Base-by-base conservation (phyloP, 2,888 invertebrate species). In the Lycaena phlaeas region DNA sequence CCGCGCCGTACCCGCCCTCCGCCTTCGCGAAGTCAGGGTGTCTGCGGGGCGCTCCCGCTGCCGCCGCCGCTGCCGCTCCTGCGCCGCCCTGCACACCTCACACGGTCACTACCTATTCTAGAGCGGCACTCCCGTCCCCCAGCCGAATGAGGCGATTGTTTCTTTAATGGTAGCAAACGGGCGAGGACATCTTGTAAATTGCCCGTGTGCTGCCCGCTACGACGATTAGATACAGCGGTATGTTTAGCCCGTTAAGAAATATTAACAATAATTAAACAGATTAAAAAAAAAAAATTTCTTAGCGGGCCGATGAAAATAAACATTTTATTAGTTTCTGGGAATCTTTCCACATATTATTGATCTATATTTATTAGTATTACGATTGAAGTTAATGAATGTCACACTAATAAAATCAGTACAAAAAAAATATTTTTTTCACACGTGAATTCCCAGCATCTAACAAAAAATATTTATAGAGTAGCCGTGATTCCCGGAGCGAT, bases 11-110 rank as follows among this genome's bases (percentile, higher is more conserved):
- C 49, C 50, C 52, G 2, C 49, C 86, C 64, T 93, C 92, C 25
- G 54, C 58, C 82, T 92, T 92, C 31, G 68, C 89, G 84, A 93
- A 93, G 79, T 93, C 93, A 40, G 93, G 93, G 85, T 93, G 93
- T 59, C 93, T 85, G 54, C 93, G 87, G 30, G 91, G 91, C 56
- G 92, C 90, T 37, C 90, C 89, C 50, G 60, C 62, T 34, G 50
- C 49, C 50, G 40, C 56, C 43, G 45, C 56, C 89, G 43, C 89
- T 86, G 52, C 54, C 42, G 51, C 64, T 65, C 67, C 43, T 37
- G 52, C 51, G 25, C 50, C 55, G 22, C 60, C 64, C 14, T 56
- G 51, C 17, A 37, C 49, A 2, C 46, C 18, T 12, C 1, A 7
- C n/a, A n/a, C n/a, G n/a, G n/a, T n/a, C n/a, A n/a, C n/a, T n/a